These are phyloP conservation scores for Sarcophaga carnaria DNA, from an alignment of 2,888 invertebrate species.

Conservation along the genomic window DNA sequence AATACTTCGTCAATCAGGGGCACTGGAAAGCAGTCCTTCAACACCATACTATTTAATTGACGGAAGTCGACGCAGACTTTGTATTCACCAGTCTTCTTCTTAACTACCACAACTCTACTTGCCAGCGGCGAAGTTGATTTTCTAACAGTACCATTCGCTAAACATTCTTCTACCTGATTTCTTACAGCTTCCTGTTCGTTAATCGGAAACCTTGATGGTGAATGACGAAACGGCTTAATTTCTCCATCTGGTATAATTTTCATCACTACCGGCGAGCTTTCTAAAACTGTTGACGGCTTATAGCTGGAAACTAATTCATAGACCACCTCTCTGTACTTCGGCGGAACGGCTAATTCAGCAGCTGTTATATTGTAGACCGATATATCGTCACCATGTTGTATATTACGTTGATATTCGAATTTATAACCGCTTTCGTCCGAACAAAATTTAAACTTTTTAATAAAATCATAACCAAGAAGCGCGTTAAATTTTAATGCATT, in stretches of 20 bases:
- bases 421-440: conserved; percentile 12
- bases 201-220: conserved; percentile 45
- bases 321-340: conserved; percentile 2
- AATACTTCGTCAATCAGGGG: conserved; percentile 61
- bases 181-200: conserved; percentile 52
- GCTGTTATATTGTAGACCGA: conserved; percentile 30
- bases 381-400: conserved; percentile 11
- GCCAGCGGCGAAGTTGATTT: conserved; percentile 68
- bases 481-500: conserved; percentile 14
- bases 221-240: conserved; percentile 38
- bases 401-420: conserved; percentile 17
- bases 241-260: conserved; percentile 57
- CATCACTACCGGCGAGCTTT: conserved; percentile 51
- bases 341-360: conserved; percentile 24
- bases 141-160: conserved; percentile 58
- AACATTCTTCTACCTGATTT: conserved; percentile 59
- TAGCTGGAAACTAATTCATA: conserved; percentile 3
- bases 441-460: conserved; percentile 27
- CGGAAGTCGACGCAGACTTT: conserved; percentile 72
- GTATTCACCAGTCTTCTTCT: conserved; percentile 71
- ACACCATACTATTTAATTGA: conserved; percentile 60
- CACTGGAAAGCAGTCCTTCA: conserved; percentile 61
- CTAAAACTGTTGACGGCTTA: conserved; percentile 20
- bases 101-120: conserved; percentile 72
- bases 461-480: conserved; percentile 37